phyloP scores from a whole-genome alignment of 2,797 vertebrate species.

The Arrhamphus sclerolepis region DNA sequence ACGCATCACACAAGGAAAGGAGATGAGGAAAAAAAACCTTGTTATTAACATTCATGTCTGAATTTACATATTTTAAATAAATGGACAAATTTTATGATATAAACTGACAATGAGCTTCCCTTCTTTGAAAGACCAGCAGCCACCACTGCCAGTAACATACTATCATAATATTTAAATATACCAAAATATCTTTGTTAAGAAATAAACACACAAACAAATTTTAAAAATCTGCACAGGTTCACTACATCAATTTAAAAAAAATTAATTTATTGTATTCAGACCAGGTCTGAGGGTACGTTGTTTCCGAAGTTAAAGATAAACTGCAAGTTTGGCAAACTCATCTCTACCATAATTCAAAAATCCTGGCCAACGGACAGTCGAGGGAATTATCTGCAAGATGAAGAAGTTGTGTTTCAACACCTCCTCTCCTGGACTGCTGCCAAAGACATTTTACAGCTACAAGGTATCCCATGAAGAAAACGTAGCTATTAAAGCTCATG shows the following conservation, averaged over 20 bases:
- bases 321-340: slow-evolving; percentile 83
- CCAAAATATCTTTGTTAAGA: neutral
- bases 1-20: too few relatives aligned
- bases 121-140: too few relatives aligned
- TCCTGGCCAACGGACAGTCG: slow-evolving; percentile 84
- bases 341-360: slow-evolving; percentile 87
- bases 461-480: slow-evolving; percentile 70
- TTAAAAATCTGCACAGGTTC: neutral
- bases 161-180: neutral
- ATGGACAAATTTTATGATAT: neutral
- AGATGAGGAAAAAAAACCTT: too few relatives aligned
- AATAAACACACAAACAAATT: neutral
- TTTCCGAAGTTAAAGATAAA: slow-evolving; percentile 56
- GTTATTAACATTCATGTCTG: too few relatives aligned
- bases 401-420: slow-evolving; percentile 80
- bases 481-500: neutral
- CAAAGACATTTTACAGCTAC: slow-evolving; percentile 83
- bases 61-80: too few relatives aligned
- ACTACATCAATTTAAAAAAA: neutral
- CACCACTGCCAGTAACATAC: too few relatives aligned
- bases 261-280: slow-evolving; percentile 43
- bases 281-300: slow-evolving; percentile 66
- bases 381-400: slow-evolving; percentile 39
- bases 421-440: slow-evolving; percentile 85
- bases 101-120: too few relatives aligned